Conservation (phyloP, 2,888 invertebrate genomes). For the Apotomis turbidana region DNA sequence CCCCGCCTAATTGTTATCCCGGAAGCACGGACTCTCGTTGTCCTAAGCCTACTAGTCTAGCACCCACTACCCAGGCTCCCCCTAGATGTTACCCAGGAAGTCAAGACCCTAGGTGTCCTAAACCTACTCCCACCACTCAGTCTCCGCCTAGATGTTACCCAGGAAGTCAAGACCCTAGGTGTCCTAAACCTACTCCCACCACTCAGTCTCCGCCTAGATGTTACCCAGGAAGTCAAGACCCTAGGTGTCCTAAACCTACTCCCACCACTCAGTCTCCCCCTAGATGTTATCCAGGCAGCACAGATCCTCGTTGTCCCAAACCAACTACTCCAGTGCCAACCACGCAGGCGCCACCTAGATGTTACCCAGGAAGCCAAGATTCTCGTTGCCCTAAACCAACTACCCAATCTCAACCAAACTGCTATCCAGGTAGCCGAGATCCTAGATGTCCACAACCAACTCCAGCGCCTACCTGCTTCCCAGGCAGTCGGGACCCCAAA, state of each 20-base stretch:
- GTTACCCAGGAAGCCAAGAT: slow-evolving; percentile 57
- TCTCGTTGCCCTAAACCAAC: slow-evolving; percentile 52
- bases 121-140: slow-evolving; percentile 50
- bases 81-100: slow-evolving; percentile 42
- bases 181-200: slow-evolving; percentile 45
- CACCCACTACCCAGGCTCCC: slow-evolving; percentile 50
- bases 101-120: slow-evolving; percentile 51
- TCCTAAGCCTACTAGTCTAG: slow-evolving; percentile 56
- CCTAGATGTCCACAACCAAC: slow-evolving; percentile 50
- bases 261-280: slow-evolving; percentile 50
- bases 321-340: slow-evolving; percentile 31
- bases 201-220: slow-evolving; percentile 46
- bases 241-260: slow-evolving; percentile 51
- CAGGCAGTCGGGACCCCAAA: background rate
- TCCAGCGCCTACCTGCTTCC: slow-evolving; percentile 50
- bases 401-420: slow-evolving; percentile 45
- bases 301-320: slow-evolving; percentile 49
- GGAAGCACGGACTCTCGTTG: slow-evolving; percentile 56
- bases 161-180: slow-evolving; percentile 52
- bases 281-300: slow-evolving; percentile 50
- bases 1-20: slow-evolving; percentile 52
- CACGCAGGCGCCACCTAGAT: slow-evolving; percentile 47
- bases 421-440: slow-evolving; percentile 49
- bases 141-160: slow-evolving; percentile 50
- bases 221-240: slow-evolving; percentile 47